These are phyloP conservation scores for Philypnodon macrostomus DNA, from an alignment of 2,797 vertebrate species.

Conservation along the genomic window DNA sequence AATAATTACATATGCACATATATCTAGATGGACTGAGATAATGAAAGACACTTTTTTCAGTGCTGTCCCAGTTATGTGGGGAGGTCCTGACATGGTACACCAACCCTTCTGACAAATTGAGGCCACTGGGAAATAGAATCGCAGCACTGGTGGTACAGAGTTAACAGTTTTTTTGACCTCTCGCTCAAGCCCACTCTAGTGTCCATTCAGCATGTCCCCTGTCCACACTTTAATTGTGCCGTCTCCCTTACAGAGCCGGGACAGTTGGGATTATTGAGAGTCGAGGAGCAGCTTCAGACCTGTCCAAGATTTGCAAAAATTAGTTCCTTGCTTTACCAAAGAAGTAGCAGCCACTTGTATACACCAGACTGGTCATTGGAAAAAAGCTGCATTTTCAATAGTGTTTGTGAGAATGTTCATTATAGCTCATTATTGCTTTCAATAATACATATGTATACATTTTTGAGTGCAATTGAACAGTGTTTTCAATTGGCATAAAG, in stretches of 20 bases:
- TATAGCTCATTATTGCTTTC: no score
- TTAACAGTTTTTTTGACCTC: slow-evolving; percentile 49
- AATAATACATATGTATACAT: no score
- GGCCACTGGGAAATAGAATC: slow-evolving; percentile 63
- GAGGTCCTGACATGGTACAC: slow-evolving; percentile 52
- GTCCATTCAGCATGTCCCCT: slow-evolving; percentile 26
- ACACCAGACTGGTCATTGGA: slow-evolving; percentile 40
- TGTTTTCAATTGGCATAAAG: no score
- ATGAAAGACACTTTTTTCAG: slow-evolving; percentile 37
- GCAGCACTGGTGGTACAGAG: slow-evolving; percentile 41
- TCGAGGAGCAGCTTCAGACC: slow-evolving; percentile 46
- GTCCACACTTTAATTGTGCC: slow-evolving; percentile 19
- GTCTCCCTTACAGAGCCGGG: slow-evolving; percentile 19
- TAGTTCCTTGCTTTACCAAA: slow-evolving; percentile 39
- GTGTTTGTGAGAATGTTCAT: slow-evolving; percentile 21
- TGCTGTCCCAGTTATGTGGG: slow-evolving; percentile 35
- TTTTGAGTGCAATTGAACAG: no score
- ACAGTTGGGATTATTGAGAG: slow-evolving; percentile 32
- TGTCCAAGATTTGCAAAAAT: slow-evolving; percentile 43
- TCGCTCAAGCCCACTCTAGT: slow-evolving; percentile 39
- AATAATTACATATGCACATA: background rate
- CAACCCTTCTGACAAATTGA: slow-evolving; percentile 65
- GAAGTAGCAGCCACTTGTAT: slow-evolving; percentile 30
- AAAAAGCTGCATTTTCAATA: slow-evolving; percentile 9
- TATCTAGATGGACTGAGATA: slow-evolving; percentile 42